Percentiles rank a stretch among this genome's conserved stretches.
These are phyloP conservation scores for Amiota minor DNA, from an alignment of 2,888 invertebrate species.

Conservation along the genomic window DNA sequence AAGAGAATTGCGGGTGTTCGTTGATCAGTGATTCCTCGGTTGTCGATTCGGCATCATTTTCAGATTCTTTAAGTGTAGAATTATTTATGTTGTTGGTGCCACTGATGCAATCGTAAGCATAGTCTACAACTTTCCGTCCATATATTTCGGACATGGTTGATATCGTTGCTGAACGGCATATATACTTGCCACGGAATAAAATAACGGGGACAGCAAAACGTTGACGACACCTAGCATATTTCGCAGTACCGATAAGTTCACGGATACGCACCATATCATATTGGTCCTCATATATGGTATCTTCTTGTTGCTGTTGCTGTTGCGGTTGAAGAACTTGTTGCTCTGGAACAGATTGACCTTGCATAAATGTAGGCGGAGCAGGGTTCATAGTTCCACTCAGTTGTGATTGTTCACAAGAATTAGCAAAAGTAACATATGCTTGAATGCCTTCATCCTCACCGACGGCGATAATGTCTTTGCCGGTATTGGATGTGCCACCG, in stretches of 20 bases:
- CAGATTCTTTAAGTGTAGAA: slow-evolving; percentile 59
- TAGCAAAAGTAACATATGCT: slow-evolving; percentile 66
- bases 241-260: slow-evolving; percentile 79
- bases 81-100: slow-evolving; percentile 50
- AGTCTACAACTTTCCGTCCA: slow-evolving; percentile 79
- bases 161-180: slow-evolving; percentile 84
- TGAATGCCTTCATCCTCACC: slow-evolving; percentile 53
- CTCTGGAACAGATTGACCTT: slow-evolving; percentile 36
- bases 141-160: slow-evolving; percentile 84
- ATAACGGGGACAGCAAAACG: slow-evolving; percentile 86
- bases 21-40: slow-evolving; percentile 66
- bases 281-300: slow-evolving; percentile 77
- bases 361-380: neutral
- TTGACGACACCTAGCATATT: slow-evolving; percentile 83
- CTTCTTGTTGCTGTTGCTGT: slow-evolving; percentile 49
- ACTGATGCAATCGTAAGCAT: slow-evolving; percentile 68
- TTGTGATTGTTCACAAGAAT: slow-evolving; percentile 45
- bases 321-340: slow-evolving; percentile 38
- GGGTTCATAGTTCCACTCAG: slow-evolving; percentile 49
- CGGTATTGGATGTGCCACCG: slow-evolving; percentile 36
- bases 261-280: slow-evolving; percentile 77
- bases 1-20: slow-evolving; percentile 65
- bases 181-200: slow-evolving; percentile 81
- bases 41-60: slow-evolving; percentile 65
- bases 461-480: neutral